Base-by-base conservation (phyloP, 1,140 invertebrate species). In the Maniola jurtina region DNA sequence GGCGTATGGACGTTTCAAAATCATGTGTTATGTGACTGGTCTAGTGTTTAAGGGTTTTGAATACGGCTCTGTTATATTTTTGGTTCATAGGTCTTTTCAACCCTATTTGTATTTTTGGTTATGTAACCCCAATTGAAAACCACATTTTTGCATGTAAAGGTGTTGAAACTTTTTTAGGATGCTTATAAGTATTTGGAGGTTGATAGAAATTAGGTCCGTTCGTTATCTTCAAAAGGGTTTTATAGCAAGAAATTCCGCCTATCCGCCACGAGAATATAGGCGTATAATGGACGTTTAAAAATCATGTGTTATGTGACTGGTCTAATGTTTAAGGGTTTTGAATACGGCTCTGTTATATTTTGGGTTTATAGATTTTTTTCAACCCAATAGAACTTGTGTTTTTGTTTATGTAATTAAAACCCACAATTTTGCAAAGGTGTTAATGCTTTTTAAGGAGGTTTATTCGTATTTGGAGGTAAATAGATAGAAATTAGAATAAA, bases 171-270 rank as follows among this genome's bases (percentile, higher is more conserved):
- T 25, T 25, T 25, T 25, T 2, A 25, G 1, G 25, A 25, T 2
- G 25, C 25, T 25, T 25, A 4, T 25, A 1, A 25, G 25, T 25
- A 25, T 25, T 25, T 25, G 4, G 25, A 25, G 4, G 25, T 2
- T 25, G 4, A 25, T 25, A 25, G 1, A 25, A 25, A 25, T 25
- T 25, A 25, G 25, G 25, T 25, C 71, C 84, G 88, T 70, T 86
- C 85, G 72, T 90, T 90, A 4, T 25, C 25, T 84, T 90, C 86
- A 90, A 90, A 88, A 87, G 88, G 88, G 72, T 75, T 89, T 47
- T 90, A 87, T 66, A 89, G 88, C 67, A 90, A 89, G 68, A 89
- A 88, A 78, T 90, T 90, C 70, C 86, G 88, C 73, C 78, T 89
- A 4, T 71, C 79, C 80, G 88, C 89, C 48, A 71, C 84, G 0